Conservation (phyloP, 2,888 invertebrate genomes). For the Icerya purchasi region DNA sequence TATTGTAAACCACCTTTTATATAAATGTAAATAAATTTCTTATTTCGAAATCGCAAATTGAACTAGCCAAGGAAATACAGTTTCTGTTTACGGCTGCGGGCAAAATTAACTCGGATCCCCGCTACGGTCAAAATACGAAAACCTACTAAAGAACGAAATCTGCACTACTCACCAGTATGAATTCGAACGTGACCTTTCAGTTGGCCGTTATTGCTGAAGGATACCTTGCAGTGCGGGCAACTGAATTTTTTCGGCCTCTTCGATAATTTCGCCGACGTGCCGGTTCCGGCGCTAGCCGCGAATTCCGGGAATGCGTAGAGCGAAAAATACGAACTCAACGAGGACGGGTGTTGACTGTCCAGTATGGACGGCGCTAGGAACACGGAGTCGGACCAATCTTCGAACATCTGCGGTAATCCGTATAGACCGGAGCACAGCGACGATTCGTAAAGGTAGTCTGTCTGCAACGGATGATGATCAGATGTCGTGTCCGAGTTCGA, state of each 20-base stretch:
- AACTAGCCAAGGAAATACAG: no score
- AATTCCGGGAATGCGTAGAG: not conserved
- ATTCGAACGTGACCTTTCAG: constrained; percentile 77
- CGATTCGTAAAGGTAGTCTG: not conserved
- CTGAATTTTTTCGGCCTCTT: constrained; percentile 76
- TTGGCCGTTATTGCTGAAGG: constrained; percentile 85
- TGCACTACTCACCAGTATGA: constrained; percentile 47
- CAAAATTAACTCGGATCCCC: no score
- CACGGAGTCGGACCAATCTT: no score
- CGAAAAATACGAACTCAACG: not conserved
- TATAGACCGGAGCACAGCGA: not conserved
- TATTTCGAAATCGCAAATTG: no score
- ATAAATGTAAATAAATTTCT: no score
- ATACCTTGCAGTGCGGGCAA: constrained; percentile 71
- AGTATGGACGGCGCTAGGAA: not conserved
- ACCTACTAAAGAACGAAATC: not conserved
- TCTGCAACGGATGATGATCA: not conserved
- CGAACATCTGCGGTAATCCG: not conserved
- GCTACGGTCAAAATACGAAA: not conserved
- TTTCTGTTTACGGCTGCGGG: no score
- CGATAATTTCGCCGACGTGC: constrained; percentile 30
- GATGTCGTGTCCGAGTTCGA: not conserved
- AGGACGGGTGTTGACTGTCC: constrained; percentile 2
- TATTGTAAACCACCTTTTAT: no score
- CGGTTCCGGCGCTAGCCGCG: constrained; percentile 26